phyloP scores from a whole-genome alignment of 1,140 invertebrate species.

The Vollenhovia emeryi region DNA sequence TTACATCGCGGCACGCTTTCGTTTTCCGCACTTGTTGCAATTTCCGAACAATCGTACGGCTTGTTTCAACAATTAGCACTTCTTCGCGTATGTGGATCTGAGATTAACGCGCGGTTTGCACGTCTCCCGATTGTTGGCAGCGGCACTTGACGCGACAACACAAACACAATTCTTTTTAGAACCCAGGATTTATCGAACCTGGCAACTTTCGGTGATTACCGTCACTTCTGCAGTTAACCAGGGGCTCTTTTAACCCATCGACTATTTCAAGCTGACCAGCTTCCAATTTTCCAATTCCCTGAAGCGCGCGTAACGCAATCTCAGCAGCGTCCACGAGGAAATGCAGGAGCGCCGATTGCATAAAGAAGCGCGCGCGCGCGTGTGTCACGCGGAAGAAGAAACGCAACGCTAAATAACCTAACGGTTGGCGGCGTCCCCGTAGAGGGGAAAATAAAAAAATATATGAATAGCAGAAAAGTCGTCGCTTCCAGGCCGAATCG shows the following conservation, averaged over 20 bases:
- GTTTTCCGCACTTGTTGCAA: neutral
- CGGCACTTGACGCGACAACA: neutral
- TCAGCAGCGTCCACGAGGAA: neutral
- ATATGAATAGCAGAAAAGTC: neutral
- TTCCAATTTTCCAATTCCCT: neutral
- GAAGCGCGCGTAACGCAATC: neutral
- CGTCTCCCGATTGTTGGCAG: neutral
- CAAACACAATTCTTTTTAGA: neutral
- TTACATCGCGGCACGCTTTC: neutral
- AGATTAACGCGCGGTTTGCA: conserved; percentile 2
- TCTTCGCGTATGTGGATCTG: neutral
- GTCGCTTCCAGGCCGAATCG: neutral
- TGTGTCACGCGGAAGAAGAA: neutral
- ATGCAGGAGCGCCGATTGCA: neutral
- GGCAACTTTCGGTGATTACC: neutral
- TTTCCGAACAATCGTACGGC: neutral
- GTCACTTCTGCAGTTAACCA: neutral
- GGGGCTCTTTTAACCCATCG: conserved; percentile 18
- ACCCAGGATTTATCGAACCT: neutral
- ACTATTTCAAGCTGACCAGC: conserved; percentile 13
- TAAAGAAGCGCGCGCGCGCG: neutral
- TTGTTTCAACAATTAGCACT: conserved; percentile 10
- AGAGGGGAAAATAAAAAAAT: no score
- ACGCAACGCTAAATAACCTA: no score
- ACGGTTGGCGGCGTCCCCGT: no score